These are phyloP conservation scores for Drosophila sucinea DNA, from an alignment of 1,140 invertebrate species.

Conservation along the genomic window DNA sequence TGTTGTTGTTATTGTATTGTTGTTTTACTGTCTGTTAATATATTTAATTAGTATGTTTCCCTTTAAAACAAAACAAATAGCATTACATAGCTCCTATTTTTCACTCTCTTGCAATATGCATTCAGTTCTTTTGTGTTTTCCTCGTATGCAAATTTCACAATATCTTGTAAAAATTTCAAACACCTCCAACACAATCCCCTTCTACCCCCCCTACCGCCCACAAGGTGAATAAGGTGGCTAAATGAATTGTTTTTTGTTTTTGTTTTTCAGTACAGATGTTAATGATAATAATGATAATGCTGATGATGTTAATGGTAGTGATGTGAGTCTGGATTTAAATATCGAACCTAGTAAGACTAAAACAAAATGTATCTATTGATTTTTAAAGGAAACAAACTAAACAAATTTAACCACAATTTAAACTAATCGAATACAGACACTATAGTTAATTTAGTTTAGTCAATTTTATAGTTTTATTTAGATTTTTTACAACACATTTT, in stretches of 20 bases:
- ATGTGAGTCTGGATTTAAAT: neutral
- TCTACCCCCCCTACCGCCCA: neutral
- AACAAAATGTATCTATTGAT: no score
- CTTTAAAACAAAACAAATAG: neutral
- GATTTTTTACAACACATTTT: no score
- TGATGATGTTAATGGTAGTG: neutral
- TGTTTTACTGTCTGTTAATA: neutral
- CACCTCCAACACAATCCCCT: neutral
- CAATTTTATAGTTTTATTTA: no score
- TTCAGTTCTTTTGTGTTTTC: neutral
- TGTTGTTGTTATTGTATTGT: neutral
- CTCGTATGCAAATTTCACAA: neutral
- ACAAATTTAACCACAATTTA: no score
- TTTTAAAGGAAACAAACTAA: no score
- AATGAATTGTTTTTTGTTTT: neutral
- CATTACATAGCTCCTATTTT: neutral
- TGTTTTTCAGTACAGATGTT: slow-evolving; percentile 1
- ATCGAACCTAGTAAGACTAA: no score
- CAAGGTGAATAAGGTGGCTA: neutral
- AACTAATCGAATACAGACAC: no score
- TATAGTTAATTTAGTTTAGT: no score
- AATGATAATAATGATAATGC: neutral
- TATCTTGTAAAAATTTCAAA: neutral
- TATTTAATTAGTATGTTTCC: slow-evolving; percentile 10
- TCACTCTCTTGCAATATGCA: neutral